These are phyloP conservation scores for Propithecus perrieri DNA, from an alignment of 2,797 vertebrate species.

Conservation along the genomic window DNA sequence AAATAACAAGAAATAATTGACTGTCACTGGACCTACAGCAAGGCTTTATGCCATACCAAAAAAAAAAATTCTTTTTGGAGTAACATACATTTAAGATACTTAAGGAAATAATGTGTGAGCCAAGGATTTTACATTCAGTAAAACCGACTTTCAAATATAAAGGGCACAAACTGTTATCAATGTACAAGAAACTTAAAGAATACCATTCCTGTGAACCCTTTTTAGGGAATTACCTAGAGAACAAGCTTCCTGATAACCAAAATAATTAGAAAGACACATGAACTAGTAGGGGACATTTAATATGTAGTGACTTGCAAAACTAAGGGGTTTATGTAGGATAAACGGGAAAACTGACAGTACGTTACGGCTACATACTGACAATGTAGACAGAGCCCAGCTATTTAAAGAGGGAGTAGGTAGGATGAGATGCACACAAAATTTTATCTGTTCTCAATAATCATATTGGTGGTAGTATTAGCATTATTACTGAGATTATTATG, in stretches of 20 bases:
- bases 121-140: not conserved
- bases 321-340: not conserved
- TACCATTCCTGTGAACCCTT: not conserved
- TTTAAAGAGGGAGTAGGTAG: not conserved
- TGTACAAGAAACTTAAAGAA: not conserved
- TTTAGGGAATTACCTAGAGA: not conserved
- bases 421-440: not conserved
- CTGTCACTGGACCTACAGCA: not conserved
- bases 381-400: not conserved
- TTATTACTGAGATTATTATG: not conserved
- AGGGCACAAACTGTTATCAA: not conserved
- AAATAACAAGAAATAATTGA: not conserved
- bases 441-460: no score
- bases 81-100: not conserved
- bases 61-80: not conserved
- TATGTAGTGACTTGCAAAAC: not conserved
- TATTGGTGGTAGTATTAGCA: not conserved
- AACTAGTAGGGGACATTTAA: not conserved
- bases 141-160: constrained; percentile 8
- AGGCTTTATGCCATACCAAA: not conserved
- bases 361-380: not conserved
- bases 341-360: not conserved
- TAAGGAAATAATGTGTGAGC: not conserved
- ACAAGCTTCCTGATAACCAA: not conserved
- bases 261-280: no score